These are phyloP conservation scores for Pantherophis guttatus DNA, from an alignment of 2,113 vertebrate genomes.

Conservation along the genomic window DNA sequence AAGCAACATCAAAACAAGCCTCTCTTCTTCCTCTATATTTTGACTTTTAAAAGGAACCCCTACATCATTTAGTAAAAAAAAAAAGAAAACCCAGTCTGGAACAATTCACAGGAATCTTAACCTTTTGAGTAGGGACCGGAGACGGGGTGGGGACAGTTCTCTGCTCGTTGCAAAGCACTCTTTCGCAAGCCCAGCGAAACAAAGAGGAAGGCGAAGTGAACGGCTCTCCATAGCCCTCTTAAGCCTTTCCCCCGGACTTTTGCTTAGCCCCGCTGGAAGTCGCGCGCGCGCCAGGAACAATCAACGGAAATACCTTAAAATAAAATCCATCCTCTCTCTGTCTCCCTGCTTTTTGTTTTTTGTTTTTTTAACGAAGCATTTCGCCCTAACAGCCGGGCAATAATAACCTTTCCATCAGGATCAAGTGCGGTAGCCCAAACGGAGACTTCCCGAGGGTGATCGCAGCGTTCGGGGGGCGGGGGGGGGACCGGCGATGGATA, in stretches of 20 bases:
- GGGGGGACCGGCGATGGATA: constrained; percentile 34
- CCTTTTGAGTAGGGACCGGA: constrained; percentile 50
- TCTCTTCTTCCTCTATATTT: constrained; percentile 27
- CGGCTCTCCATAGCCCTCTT: constrained; percentile 62
- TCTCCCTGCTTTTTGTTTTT: neutral
- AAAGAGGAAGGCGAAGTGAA: constrained; percentile 68
- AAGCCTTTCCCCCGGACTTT: constrained; percentile 84
- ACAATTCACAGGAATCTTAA: constrained; percentile 43
- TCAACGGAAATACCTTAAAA: constrained; percentile 99
- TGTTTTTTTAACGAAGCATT: constrained; percentile 65
- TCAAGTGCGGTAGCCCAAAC: constrained; percentile 70
- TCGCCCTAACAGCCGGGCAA: constrained; percentile 72
- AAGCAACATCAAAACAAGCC: neutral
- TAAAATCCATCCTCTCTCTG: constrained; percentile 95
- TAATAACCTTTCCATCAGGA: constrained; percentile 75
- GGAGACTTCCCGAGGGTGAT: constrained; percentile 66
- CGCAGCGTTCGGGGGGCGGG: neutral
- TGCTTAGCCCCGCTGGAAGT: constrained; percentile 87
- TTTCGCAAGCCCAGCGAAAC: constrained; percentile 71
- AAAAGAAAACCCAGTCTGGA: constrained; percentile 26
- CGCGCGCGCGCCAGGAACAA: constrained; percentile 93
- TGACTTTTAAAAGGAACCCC: constrained; percentile 50
- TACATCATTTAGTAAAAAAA: constrained; percentile 41
- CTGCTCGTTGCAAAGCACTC: constrained; percentile 49
- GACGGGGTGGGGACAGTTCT: constrained; percentile 39